Percentiles rank a stretch among this genome's conserved stretches.
Evolutionary conservation across 2,888 invertebrate genomes (phyloP).

Genomic region (Parapristionchus giblindavisi): DNA sequence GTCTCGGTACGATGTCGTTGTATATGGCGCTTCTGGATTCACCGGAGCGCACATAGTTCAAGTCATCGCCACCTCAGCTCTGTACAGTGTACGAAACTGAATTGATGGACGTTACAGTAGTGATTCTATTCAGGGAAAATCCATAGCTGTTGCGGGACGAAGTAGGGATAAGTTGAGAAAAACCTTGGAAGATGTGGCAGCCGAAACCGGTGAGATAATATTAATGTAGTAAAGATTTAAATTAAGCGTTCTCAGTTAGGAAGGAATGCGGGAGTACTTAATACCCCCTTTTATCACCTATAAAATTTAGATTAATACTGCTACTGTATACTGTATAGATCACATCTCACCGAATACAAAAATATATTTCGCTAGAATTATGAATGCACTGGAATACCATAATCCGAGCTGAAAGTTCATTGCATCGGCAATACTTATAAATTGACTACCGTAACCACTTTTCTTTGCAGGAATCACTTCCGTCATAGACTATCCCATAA

Average conservation of each 20-base stretch:
- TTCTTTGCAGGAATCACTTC: constrained; percentile 56
- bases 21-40: constrained; percentile 93
- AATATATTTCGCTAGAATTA: too few species aligned
- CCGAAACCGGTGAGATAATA: constrained; percentile 71
- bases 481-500: constrained; percentile 74
- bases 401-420: not conserved
- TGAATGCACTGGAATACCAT: too few species aligned
- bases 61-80: constrained; percentile 73
- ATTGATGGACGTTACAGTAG: not conserved
- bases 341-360: too few species aligned
- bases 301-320: too few species aligned
- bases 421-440: not conserved
- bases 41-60: constrained; percentile 87
- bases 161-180: constrained; percentile 75
- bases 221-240: not conserved
- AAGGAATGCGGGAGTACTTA: too few species aligned
- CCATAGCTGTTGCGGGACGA: constrained; percentile 91
- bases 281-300: too few species aligned
- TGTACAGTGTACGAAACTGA: constrained; percentile 44
- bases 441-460: not conserved
- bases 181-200: constrained; percentile 72
- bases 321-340: too few species aligned
- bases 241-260: too few species aligned
- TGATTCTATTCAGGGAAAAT: constrained; percentile 71
- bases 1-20: constrained; percentile 78